Percentiles rank a stretch among this genome's conserved stretches.
Evolutionary conservation across 2,888 invertebrate species (phyloP).

Genomic region (Dicyrtoma fusca): DNA sequence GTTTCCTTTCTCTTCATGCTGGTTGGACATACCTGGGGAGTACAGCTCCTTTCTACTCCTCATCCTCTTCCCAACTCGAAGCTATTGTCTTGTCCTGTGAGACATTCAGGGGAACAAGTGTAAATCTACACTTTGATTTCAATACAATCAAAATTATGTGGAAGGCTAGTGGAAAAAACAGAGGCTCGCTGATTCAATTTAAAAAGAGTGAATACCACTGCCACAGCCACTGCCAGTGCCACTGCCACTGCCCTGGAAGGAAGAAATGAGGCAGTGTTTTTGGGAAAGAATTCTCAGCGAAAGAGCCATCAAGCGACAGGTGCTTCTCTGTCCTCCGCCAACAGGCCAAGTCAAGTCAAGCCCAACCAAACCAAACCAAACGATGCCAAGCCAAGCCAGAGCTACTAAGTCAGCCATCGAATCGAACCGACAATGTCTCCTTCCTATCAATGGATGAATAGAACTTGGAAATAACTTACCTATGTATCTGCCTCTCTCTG

Average conservation of each 20-base stretch:
- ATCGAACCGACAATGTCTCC: constrained; percentile 23
- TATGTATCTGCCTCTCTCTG: too few species aligned
- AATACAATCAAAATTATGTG: constrained; percentile 20
- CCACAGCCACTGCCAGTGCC: not conserved
- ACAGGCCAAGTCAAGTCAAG: not conserved
- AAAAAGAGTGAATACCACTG: constrained; percentile 11
- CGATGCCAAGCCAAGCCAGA: not conserved
- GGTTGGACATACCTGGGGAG: constrained; percentile 44
- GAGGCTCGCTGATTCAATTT: constrained; percentile 34
- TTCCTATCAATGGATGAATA: constrained; percentile 26
- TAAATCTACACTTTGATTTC: constrained; percentile 28
- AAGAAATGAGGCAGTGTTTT: not conserved
- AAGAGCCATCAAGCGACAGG: constrained; percentile 30
- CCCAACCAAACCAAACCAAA: not conserved
- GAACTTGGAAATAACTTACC: not conserved
- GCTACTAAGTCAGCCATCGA: constrained; percentile 10
- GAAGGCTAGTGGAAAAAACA: not conserved
- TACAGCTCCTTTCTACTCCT: not conserved
- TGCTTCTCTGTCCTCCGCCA: constrained; percentile 26
- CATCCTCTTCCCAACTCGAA: not conserved
- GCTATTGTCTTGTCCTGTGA: constrained; percentile 8
- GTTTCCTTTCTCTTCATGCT: constrained; percentile 42
- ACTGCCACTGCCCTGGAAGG: not conserved
- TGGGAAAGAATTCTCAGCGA: constrained; percentile 12
- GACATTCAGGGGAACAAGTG: not conserved